Evolutionary conservation across 1,140 invertebrate species (phyloP), one percentile per base, ranked within the genome.

Genomic region (Pseudoatta argentina): DNA sequence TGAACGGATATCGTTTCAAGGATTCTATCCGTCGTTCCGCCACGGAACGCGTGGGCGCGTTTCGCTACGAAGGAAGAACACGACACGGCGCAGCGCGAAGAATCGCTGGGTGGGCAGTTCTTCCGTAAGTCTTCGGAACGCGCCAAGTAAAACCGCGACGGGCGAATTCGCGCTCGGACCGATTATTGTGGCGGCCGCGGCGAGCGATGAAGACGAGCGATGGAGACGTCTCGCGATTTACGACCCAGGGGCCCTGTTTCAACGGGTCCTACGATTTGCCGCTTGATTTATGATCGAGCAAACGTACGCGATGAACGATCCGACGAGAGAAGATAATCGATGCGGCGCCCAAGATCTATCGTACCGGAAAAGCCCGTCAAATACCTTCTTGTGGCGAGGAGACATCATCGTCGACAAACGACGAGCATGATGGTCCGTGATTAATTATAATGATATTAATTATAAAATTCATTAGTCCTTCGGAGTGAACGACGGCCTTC

Each of bases 211-310:
- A 10, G 53, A 59, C 73, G 73, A 59, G 75, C 83, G 63, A 90
- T 90, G 89, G 79, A 89, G 88, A 90, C 79, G 86, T 90, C 63
- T 87, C 55, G 79, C 88, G 89, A 89, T 90, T 89, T 89, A 90
- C 85, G 75, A 69, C 88, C 53, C 61, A n/a, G 16, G 16, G 48
- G 48, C 82, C 21, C 12, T 34, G 21, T 48, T 69, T 44, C 51
- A 59, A 30, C 76, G 21, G 3, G 55, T 77, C 88, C 85, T 87
- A 87, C 78, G 86, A 90, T 67, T 79, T 71, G 16, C 67, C 69
- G 75, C 63, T 90, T 90, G 88, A 90, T 90, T 90, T 90, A 90
- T 90, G 82, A 27, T 12, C 69, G 76, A 71, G 71, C 81, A 30
- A 53, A 59, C 63, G 48, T 75, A 44, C 51, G 73, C 30, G 75